Percentiles rank a stretch among this genome's conserved stretches.
These are phyloP conservation scores for Tragulus kanchil DNA, from an alignment of 2,113 vertebrate species.

Conservation along the genomic window DNA sequence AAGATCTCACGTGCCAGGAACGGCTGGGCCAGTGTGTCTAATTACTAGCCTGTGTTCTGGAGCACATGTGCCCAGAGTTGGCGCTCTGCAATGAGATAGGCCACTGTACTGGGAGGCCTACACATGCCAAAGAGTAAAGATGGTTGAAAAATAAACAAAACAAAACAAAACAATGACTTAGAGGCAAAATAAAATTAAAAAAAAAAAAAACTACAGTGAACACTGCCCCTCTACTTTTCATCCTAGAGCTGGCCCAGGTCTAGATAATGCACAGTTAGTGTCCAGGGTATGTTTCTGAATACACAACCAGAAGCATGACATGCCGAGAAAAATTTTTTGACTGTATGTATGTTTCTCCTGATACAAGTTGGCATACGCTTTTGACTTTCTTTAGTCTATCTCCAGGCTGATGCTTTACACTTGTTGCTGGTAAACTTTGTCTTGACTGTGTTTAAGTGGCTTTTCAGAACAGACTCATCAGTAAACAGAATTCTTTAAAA, in stretches of 20 bases:
- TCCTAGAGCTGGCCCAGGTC: neutral
- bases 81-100: too few relatives aligned
- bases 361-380: neutral
- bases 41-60: too few relatives aligned
- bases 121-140: too few relatives aligned
- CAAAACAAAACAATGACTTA: too few relatives aligned
- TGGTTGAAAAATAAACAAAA: too few relatives aligned
- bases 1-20: too few relatives aligned
- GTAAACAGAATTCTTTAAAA: conserved; percentile 34
- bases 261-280: neutral
- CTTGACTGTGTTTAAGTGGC: conserved; percentile 19
- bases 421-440: neutral
- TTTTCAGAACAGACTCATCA: conserved; percentile 28
- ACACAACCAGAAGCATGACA: neutral
- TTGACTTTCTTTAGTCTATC: neutral
- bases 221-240: neutral
- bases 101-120: too few relatives aligned
- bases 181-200: neutral
- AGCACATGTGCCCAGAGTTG: too few relatives aligned
- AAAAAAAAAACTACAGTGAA: neutral
- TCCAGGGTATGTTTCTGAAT: neutral
- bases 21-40: too few relatives aligned
- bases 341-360: neutral
- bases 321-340: neutral
- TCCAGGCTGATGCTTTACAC: neutral